phyloP scores from a whole-genome alignment of 2,113 vertebrate species.

The Canis aureus region DNA sequence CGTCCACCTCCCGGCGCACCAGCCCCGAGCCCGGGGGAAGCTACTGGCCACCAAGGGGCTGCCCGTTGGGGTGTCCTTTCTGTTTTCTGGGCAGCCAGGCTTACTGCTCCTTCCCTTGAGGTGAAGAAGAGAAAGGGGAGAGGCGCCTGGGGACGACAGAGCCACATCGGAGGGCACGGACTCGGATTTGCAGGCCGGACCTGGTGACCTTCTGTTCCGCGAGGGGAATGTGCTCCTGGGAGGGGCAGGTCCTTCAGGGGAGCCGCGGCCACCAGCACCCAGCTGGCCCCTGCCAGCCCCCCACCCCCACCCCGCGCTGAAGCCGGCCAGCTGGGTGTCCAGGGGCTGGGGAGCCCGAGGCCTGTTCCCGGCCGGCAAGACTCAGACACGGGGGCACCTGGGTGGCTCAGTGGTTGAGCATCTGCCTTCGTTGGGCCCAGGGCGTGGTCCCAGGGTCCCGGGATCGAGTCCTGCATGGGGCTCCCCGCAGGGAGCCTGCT shows the following conservation, averaged over 20 bases:
- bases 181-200: neutral
- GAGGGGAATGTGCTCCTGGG: neutral
- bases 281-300: neutral
- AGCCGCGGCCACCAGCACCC: neutral
- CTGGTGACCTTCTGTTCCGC: neutral
- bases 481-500: too few relatives aligned
- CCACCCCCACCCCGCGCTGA: neutral
- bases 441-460: too few relatives aligned
- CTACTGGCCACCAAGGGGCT: slow-evolving; percentile 51
- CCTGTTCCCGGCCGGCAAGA: neutral
- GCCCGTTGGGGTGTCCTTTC: slow-evolving; percentile 27
- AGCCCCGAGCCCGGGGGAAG: neutral
- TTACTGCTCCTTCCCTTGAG: neutral
- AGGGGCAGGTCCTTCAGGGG: neutral
- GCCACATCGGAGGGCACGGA: neutral
- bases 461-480: too few relatives aligned
- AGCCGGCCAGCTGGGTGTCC: neutral
- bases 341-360: neutral
- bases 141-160: neutral
- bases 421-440: too few relatives aligned
- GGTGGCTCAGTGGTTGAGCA: too few relatives aligned
- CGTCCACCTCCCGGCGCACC: neutral
- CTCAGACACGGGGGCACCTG: neutral
- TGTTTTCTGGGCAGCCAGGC: slow-evolving; percentile 19
- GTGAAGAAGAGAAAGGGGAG: slow-evolving; percentile 27